phyloP scores from a whole-genome alignment of 35 echinoderm and acorn worm species.

The Apostichopus californicus region DNA sequence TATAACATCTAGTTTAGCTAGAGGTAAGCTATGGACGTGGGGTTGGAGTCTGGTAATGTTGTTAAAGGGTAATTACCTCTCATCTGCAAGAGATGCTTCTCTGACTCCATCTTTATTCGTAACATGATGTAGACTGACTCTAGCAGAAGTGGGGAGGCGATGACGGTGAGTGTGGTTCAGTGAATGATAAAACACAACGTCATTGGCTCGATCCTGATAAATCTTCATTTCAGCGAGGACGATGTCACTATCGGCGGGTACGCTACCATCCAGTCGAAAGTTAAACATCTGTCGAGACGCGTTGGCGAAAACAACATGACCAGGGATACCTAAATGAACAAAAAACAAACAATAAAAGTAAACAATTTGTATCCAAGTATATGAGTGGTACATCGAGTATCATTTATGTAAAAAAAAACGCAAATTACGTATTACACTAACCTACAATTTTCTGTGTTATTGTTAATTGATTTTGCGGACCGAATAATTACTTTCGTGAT shows the following conservation, averaged over 20 bases:
- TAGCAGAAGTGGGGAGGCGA: conserved; percentile 50
- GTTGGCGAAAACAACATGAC: conserved; percentile 57
- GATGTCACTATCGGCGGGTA: conserved; percentile 86
- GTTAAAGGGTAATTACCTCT: conserved; percentile 42
- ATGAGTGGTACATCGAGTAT: not conserved
- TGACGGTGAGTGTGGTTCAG: conserved; percentile 48
- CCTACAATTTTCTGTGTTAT: not conserved
- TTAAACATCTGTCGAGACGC: conserved; percentile 61
- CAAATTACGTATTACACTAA: not conserved
- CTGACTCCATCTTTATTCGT: not conserved
- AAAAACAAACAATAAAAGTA: conserved; percentile 5
- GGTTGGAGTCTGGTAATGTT: too few relatives aligned
- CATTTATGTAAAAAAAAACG: too few relatives aligned
- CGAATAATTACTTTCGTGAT: too few relatives aligned
- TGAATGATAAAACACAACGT: conserved; percentile 60
- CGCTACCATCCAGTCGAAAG: conserved; percentile 71
- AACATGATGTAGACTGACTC: conserved; percentile 75
- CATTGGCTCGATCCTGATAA: conserved; percentile 88
- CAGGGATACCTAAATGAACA: conserved; percentile 71
- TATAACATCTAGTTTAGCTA: too few relatives aligned
- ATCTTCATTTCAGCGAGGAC: conserved; percentile 88
- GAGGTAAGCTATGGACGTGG: too few relatives aligned
- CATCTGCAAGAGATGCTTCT: conserved; percentile 14
- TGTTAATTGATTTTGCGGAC: too few relatives aligned
- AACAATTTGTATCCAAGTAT: not conserved